Base-by-base conservation (phyloP, 2,888 invertebrate species). In the Phaonia tiefii region DNA sequence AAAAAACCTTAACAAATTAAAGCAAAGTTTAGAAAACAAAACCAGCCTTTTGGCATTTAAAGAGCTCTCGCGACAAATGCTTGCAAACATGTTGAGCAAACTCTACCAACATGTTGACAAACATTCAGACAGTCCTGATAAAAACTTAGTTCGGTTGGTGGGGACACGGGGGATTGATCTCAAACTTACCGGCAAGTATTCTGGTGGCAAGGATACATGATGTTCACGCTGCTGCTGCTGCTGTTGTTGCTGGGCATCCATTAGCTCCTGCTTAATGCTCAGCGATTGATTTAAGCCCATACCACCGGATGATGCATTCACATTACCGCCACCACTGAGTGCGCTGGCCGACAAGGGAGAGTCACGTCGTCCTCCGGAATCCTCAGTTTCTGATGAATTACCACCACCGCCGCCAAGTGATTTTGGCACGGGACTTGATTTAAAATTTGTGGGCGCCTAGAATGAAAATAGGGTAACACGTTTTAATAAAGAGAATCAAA, bases 361-460 rank as follows among this genome's bases (percentile, higher is more conserved):
- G 78, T 91, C 91, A 82, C 88, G 90, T 71, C 91, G 89, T 77
- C 87, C 87, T 70, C 82, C 82, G 81, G 89, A 88, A 84, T 91
- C 91, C 86, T 91, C 91, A 70, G 88, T 88, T 85, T 91, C 91
- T 87, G 93, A 92, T 88, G 93, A 92, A 69, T 93, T 93, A 90
- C 90, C 89, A 49, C 80, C 80, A 7, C 78, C 78, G 49, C 74
- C 79, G 20, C 74, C 79, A 54, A 67, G 67, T 73, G 93, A 91
- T 92, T 94, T 94, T 92, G 93, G 93, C 91, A 92, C 90, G 86
- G 93, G 93, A 91, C 92, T 93, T 91, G 93, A 92, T 92, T 93
- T 93, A 90, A 92, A 93, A 92, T 93, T 93, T 87, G 92, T 92
- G 86, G 93, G 92, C 90, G 93, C 92, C 93, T 93, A 90, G 88